These are phyloP conservation scores for Steinernema feltiae DNA, from an alignment of 1,140 invertebrate species.

Conservation along the genomic window DNA sequence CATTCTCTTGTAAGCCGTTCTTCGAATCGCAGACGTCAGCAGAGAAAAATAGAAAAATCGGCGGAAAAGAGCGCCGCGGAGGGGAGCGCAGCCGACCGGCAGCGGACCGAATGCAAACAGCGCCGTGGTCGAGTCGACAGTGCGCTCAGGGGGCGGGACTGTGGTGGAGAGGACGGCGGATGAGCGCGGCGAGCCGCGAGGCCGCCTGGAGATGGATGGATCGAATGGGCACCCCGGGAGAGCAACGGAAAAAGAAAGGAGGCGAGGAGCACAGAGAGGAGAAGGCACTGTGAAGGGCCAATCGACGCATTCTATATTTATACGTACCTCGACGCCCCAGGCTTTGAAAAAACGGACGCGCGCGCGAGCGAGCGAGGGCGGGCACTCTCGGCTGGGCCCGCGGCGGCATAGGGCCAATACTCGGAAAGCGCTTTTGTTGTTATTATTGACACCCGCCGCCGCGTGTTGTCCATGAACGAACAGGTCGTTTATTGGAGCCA, in stretches of 20 bases:
- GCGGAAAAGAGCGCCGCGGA: not conserved
- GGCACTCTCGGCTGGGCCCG: not conserved
- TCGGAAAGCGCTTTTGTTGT: not conserved
- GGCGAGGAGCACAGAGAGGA: not conserved
- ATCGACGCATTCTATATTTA: slow-evolving; percentile 12
- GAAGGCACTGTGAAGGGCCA: slow-evolving; percentile 11
- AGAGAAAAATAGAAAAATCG: slow-evolving; percentile 3
- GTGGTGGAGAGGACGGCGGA: not conserved
- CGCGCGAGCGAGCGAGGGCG: not conserved
- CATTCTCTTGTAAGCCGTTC: slow-evolving; percentile 15
- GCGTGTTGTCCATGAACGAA: not conserved
- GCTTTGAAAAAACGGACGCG: not conserved
- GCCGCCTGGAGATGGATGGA: not conserved
- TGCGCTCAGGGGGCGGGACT: not conserved
- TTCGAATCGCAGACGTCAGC: slow-evolving; percentile 12
- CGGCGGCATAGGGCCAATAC: slow-evolving; percentile 2
- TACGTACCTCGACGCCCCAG: not conserved
- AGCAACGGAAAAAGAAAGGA: not conserved
- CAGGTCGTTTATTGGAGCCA: not conserved
- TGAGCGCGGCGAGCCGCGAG: not conserved
- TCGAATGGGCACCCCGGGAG: not conserved
- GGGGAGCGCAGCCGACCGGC: slow-evolving; percentile 10
- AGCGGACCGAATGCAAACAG: slow-evolving; percentile 10
- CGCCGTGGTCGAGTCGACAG: slow-evolving; percentile 5
- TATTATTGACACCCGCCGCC: not conserved